These are phyloP conservation scores for Rallus crepitans DNA, from an alignment of 2,797 vertebrate species.

Conservation along the genomic window DNA sequence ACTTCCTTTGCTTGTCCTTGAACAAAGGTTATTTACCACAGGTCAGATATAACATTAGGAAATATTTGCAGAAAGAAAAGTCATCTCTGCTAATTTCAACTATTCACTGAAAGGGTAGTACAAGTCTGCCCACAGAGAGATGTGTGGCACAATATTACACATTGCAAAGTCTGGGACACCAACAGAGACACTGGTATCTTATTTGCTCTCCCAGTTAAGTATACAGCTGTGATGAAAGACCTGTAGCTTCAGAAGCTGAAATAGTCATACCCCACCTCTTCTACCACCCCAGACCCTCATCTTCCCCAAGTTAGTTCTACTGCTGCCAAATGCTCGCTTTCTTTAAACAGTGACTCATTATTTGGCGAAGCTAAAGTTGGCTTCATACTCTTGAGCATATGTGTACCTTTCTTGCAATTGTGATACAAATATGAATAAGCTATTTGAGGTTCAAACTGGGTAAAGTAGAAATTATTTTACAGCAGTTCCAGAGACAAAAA, in stretches of 20 bases:
- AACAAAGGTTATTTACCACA: not conserved
- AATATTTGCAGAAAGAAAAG: not conserved
- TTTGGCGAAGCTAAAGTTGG: not conserved
- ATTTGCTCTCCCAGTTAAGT: not conserved
- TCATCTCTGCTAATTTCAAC: not conserved
- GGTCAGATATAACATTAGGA: not conserved
- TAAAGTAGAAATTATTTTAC: not conserved
- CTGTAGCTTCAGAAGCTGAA: not conserved
- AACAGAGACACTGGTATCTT: not conserved
- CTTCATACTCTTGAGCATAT: not conserved
- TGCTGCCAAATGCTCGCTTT: not conserved
- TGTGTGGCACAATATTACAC: not conserved
- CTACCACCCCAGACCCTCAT: not conserved
- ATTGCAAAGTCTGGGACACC: not conserved
- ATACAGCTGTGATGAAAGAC: not conserved
- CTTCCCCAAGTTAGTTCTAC: accelerated
- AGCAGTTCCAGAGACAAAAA: not conserved
- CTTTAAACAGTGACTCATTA: not conserved
- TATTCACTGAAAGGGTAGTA: not conserved
- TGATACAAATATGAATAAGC: not conserved
- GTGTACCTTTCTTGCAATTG: not conserved
- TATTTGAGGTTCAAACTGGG: not conserved
- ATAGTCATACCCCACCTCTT: not conserved
- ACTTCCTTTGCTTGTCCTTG: not conserved
- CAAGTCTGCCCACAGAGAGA: not conserved